Evolutionary conservation across 2,797 vertebrate genomes (phyloP), one percentile per base, ranked within the genome.

Genomic region (Danio albolineatus): DNA sequence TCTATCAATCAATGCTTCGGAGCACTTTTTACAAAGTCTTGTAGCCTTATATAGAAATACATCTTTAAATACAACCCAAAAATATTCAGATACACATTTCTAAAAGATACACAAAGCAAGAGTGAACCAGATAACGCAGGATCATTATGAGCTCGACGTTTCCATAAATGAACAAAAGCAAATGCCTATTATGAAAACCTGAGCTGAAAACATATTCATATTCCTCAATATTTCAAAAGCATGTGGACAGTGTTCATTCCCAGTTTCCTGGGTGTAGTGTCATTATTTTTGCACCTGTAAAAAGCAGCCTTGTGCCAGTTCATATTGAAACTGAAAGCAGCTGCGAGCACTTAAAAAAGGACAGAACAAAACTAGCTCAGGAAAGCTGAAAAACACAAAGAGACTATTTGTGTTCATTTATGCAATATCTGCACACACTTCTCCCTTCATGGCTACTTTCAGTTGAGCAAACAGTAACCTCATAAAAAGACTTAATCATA

Each of bases 161-260:
- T 74, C 57, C 57, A 76, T 64, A 64, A 64, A 54, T 60, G 41
- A 73, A 73, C 14, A 59, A 73, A 73, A 57, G 69, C 19, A 73
- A 59, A 17, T 10, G 36, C 6, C 13, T 19, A n/a, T 73, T 7
- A 48, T 48, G 10, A 59, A 73, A 71, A 8, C 36, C n/a, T 6
- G 56, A 48, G 16, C 43, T 59, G 43, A 73, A 38, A 60, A 48
- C 56, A 28, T 13, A n/a, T 44, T 56, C 69, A 28, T 57, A 41
- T 64, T 41, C 16, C 7, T 36, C 69, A 56, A 19, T 36, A 41
- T 73, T 60, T 60, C 8, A n/a, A 48, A 73, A 36, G 10, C 10
- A n/a, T 46, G 54, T 43, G 13, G n/a, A 51, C 28, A 66, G 57
- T 38, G 36, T 60, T 16, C 7, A 36, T 36, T 48, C 17, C 38